Evolutionary conservation across 2,797 vertebrate species (phyloP).

Genomic region (Chelon auratus): DNA sequence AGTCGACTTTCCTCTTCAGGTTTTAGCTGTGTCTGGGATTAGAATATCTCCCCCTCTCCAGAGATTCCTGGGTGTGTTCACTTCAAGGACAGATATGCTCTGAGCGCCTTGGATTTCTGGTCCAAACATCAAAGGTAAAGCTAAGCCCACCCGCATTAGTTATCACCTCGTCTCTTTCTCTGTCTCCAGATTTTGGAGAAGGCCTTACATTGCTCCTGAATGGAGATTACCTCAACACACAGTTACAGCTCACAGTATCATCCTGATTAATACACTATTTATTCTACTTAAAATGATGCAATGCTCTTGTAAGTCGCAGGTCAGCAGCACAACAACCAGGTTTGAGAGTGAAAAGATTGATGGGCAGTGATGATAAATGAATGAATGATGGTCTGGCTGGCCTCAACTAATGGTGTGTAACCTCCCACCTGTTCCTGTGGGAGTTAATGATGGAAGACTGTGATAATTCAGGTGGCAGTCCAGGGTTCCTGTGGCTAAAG

Average conservation of each 20-base stretch:
- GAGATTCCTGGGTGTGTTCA: slow-evolving; percentile 65
- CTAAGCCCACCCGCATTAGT: slow-evolving; percentile 71
- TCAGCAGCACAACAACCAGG: slow-evolving; percentile 19
- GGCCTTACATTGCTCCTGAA: slow-evolving; percentile 58
- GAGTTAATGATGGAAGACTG: slow-evolving; percentile 41
- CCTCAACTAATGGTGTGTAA: slow-evolving; percentile 37
- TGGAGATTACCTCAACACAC: slow-evolving; percentile 62
- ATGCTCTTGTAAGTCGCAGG: slow-evolving; percentile 36
- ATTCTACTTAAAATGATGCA: slow-evolving; percentile 57
- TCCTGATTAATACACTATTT: slow-evolving; percentile 57
- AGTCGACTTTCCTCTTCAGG: slow-evolving; percentile 52
- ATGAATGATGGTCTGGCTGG: slow-evolving; percentile 30
- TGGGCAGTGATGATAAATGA: slow-evolving; percentile 42
- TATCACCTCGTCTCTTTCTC: slow-evolving; percentile 54
- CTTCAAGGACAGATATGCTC: slow-evolving; percentile 78
- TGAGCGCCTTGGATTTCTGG: slow-evolving; percentile 74
- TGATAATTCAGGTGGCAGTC: slow-evolving; percentile 25
- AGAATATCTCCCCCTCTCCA: slow-evolving; percentile 64
- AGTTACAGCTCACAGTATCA: slow-evolving; percentile 35
- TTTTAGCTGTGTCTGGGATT: slow-evolving; percentile 62
- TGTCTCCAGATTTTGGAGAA: slow-evolving; percentile 35
- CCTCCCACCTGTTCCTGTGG: slow-evolving; percentile 33
- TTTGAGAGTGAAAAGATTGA: slow-evolving; percentile 37
- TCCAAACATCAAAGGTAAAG: slow-evolving; percentile 80
- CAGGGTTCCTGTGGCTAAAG: slow-evolving; percentile 32